A percentile compares a stretch with the other conserved stretches of the same genome.
phyloP scores from a whole-genome alignment of 2,888 invertebrate species.

The Ethmia dodecea region DNA sequence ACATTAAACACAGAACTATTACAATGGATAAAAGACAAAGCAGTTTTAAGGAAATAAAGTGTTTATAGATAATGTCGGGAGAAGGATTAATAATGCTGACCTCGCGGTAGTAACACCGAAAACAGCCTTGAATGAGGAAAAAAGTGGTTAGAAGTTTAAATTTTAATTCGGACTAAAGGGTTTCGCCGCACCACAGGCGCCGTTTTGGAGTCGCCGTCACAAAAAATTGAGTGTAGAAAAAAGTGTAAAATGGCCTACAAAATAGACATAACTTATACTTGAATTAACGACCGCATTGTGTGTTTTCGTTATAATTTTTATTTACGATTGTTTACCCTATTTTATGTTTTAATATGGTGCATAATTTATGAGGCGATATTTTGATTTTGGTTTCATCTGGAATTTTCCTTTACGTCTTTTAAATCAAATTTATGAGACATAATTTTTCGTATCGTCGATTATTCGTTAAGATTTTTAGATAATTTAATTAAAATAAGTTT shows the following conservation, averaged over 20 bases:
- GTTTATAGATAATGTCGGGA: slow-evolving; percentile 56
- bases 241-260: slow-evolving; percentile 68
- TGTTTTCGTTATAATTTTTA: slow-evolving; percentile 71
- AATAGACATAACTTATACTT: slow-evolving; percentile 69
- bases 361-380: slow-evolving; percentile 51
- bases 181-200: slow-evolving; percentile 65
- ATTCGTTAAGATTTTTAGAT: no score
- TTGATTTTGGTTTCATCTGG: slow-evolving; percentile 48
- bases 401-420: no score
- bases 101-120: slow-evolving; percentile 26
- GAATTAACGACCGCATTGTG: slow-evolving; percentile 68
- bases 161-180: slow-evolving; percentile 62
- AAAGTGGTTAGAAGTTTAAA: slow-evolving; percentile 28
- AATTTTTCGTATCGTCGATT: no score
- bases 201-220: slow-evolving; percentile 47
- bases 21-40: not conserved
- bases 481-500: no score
- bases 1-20: no score
- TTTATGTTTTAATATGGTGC: slow-evolving; percentile 74
- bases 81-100: slow-evolving; percentile 56
- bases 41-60: slow-evolving; percentile 41
- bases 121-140: slow-evolving; percentile 26
- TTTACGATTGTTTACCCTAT: slow-evolving; percentile 75
- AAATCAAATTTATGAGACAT: no score
- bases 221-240: slow-evolving; percentile 55